phyloP scores from a whole-genome alignment of 2,113 vertebrate genomes.

The Silurus glanis region DNA sequence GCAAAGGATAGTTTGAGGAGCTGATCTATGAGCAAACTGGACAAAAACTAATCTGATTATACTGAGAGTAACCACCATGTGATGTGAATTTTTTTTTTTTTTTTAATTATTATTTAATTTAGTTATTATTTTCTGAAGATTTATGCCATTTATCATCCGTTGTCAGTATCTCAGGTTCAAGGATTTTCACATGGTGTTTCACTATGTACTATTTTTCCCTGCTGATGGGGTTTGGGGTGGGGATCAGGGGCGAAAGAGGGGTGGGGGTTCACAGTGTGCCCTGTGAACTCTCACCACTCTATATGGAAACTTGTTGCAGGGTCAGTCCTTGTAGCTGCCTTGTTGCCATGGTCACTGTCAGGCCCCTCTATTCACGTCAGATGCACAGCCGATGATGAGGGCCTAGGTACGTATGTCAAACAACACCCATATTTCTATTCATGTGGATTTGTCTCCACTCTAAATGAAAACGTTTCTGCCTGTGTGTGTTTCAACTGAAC shows the following conservation, averaged over 20 bases:
- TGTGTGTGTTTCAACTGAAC: constrained; percentile 45
- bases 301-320: constrained; percentile 95
- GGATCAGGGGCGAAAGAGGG: constrained; percentile 70
- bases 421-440: constrained; percentile 56
- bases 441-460: constrained; percentile 54
- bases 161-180: constrained; percentile 7
- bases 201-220: constrained; percentile 8
- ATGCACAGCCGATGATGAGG: constrained; percentile 82
- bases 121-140: not conserved
- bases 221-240: constrained; percentile 8
- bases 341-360: constrained; percentile 91
- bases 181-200: constrained; percentile 22
- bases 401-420: constrained; percentile 87
- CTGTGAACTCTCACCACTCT: constrained; percentile 97
- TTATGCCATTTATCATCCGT: not conserved
- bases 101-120: not conserved
- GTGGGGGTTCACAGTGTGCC: constrained; percentile 91
- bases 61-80: not conserved
- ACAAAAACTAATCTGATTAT: not conserved
- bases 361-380: constrained; percentile 88
- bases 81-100: not conserved
- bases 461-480: constrained; percentile 39
- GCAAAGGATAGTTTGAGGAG: not conserved
- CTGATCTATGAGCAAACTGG: not conserved
- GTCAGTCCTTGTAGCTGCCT: constrained; percentile 95